Conservation (phyloP, 2,888 invertebrate genomes). For the Drosophila pegasa region DNA sequence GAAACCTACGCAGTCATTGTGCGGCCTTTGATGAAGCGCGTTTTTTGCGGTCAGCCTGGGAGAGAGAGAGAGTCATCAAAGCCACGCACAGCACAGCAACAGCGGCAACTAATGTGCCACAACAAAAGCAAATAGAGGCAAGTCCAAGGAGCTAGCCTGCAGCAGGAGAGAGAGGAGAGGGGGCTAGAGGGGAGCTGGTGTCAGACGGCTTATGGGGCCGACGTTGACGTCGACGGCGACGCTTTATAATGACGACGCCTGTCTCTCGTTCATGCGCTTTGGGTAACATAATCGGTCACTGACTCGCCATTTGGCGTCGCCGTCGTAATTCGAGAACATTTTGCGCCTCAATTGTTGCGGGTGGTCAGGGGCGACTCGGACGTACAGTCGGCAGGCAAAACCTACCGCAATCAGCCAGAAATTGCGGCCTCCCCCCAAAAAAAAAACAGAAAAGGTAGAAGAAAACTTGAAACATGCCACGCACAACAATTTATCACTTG, state of each 20-base stretch:
- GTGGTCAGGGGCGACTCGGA: slow-evolving; percentile 66
- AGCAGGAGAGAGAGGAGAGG: slow-evolving; percentile 22
- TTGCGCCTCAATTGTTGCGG: slow-evolving; percentile 72
- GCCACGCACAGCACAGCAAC: slow-evolving; percentile 51
- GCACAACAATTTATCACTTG: slow-evolving; percentile 71
- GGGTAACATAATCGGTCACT: slow-evolving; percentile 81
- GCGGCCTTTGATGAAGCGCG: slow-evolving; percentile 73
- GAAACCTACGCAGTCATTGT: slow-evolving; percentile 74
- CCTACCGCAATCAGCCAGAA: slow-evolving; percentile 71
- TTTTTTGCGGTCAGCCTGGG: slow-evolving; percentile 57
- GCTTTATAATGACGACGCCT: slow-evolving; percentile 75
- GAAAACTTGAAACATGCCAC: slow-evolving; percentile 17
- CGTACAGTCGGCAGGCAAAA: slow-evolving; percentile 49
- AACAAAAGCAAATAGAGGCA: slow-evolving; percentile 74
- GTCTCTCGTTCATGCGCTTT: slow-evolving; percentile 71
- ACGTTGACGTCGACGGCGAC: slow-evolving; percentile 42
- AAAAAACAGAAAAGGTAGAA: background rate
- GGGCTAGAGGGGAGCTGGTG: slow-evolving; percentile 9
- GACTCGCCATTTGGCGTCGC: slow-evolving; percentile 77
- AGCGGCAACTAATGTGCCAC: slow-evolving; percentile 68
- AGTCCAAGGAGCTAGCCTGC: slow-evolving; percentile 53
- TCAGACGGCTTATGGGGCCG: slow-evolving; percentile 56
- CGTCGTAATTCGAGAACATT: slow-evolving; percentile 73
- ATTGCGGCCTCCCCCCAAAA: slow-evolving; percentile 63
- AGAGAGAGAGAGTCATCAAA: slow-evolving; percentile 74